phyloP scores from a whole-genome alignment of 2,888 invertebrate genomes.

The Melanophora roralis region DNA sequence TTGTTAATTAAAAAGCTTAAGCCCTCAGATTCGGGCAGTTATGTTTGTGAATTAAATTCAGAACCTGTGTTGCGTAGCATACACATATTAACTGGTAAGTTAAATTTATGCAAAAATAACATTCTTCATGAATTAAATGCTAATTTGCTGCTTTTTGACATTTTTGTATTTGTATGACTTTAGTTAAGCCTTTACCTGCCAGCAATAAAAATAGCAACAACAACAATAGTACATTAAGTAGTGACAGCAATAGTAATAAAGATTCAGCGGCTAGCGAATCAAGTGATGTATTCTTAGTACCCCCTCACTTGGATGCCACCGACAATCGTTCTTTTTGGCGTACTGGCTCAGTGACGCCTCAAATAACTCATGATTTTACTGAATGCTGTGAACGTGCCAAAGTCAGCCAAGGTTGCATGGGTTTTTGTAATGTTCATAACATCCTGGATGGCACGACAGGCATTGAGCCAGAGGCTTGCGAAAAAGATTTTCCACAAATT shows the following conservation, averaged over 20 bases:
- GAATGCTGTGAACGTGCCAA: slow-evolving; percentile 86
- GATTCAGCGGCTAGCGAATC: slow-evolving; percentile 64
- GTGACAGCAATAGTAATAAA: slow-evolving; percentile 35
- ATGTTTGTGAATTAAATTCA: slow-evolving; percentile 90
- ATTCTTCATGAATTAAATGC: slow-evolving; percentile 29
- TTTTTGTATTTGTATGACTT: not conserved
- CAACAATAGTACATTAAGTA: slow-evolving; percentile 56
- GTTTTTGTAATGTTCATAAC: slow-evolving; percentile 88
- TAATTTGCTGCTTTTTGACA: slow-evolving; percentile 9
- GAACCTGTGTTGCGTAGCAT: slow-evolving; percentile 87
- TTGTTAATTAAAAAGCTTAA: slow-evolving; percentile 85
- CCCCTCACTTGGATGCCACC: slow-evolving; percentile 71
- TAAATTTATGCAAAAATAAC: no score
- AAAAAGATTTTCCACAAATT: slow-evolving; percentile 87
- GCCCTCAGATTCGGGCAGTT: slow-evolving; percentile 85
- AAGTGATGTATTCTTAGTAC: slow-evolving; percentile 72
- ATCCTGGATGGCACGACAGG: slow-evolving; percentile 86
- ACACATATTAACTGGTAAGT: slow-evolving; percentile 85
- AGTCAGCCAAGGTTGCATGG: slow-evolving; percentile 85
- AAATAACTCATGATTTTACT: slow-evolving; percentile 86
- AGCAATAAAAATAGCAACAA: slow-evolving; percentile 29
- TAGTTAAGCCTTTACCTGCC: slow-evolving; percentile 68
- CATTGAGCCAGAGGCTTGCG: slow-evolving; percentile 88
- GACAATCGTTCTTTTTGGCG: slow-evolving; percentile 74
- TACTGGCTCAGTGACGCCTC: slow-evolving; percentile 68